Conservation (phyloP, 2,797 vertebrate genomes). For the Notolabrus celidotus region DNA sequence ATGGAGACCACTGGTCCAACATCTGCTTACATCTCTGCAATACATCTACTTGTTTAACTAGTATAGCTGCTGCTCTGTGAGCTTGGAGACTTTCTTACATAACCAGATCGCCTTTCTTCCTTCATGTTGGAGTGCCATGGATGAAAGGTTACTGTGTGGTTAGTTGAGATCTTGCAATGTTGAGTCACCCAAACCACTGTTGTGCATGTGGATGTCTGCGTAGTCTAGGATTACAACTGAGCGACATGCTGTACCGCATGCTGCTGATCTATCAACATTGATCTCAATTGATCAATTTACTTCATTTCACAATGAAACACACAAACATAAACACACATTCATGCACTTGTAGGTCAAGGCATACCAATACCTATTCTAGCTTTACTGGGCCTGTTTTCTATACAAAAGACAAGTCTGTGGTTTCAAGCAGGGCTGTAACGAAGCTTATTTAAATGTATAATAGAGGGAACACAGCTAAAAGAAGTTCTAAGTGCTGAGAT, state of each 20-base stretch:
- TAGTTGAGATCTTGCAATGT: slow-evolving; percentile 39
- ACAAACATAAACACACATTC: neutral
- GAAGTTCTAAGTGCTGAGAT: slow-evolving; percentile 24
- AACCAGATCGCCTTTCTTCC: slow-evolving; percentile 53
- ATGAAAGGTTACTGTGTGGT: slow-evolving; percentile 56
- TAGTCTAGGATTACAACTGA: slow-evolving; percentile 28
- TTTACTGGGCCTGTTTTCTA: slow-evolving; percentile 28
- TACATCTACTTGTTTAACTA: slow-evolving; percentile 39
- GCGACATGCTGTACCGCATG: neutral
- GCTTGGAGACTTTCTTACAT: slow-evolving; percentile 58
- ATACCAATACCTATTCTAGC: slow-evolving; percentile 23
- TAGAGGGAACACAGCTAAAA: slow-evolving; percentile 26
- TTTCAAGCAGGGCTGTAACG: slow-evolving; percentile 30
- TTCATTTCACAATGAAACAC: neutral
- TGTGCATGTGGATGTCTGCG: slow-evolving; percentile 36
- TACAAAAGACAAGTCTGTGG: slow-evolving; percentile 10
- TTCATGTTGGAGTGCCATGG: slow-evolving; percentile 37
- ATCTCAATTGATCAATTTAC: slow-evolving; percentile 1
- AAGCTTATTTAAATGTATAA: slow-evolving; percentile 35
- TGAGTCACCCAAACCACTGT: slow-evolving; percentile 42
- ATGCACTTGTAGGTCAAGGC: slow-evolving; percentile 3
- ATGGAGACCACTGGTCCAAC: slow-evolving; percentile 49
- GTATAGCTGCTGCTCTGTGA: slow-evolving; percentile 13
- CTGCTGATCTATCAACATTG: neutral
- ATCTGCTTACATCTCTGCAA: slow-evolving; percentile 61